Evolutionary conservation across 2,888 invertebrate genomes (phyloP).

Genomic region (Cryptus armator): DNA sequence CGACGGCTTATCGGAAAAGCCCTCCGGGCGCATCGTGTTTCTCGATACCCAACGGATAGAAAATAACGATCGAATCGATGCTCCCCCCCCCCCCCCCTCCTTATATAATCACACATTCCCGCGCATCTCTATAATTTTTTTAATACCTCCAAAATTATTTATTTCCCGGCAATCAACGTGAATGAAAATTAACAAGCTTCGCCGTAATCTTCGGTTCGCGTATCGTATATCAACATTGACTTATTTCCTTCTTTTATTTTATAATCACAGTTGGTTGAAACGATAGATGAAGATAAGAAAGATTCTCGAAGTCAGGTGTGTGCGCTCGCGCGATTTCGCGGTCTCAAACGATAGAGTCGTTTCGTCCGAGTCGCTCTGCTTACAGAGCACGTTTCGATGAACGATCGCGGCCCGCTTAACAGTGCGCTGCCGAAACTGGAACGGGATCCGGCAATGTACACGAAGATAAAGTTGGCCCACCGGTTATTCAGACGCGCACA

Average conservation of each 20-base stretch:
- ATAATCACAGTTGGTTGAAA: not conserved
- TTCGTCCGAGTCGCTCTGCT: constrained; percentile 67
- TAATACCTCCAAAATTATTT: constrained; percentile 29
- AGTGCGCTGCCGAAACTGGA: constrained; percentile 66
- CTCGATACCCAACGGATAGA: constrained; percentile 9
- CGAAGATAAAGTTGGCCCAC: constrained; percentile 25
- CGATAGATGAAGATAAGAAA: not conserved
- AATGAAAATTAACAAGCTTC: constrained; percentile 22
- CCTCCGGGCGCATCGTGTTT: not conserved
- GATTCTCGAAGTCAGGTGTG: constrained; percentile 7
- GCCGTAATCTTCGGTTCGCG: not conserved
- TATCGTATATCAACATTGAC: not conserved
- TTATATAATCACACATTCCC: constrained; percentile 33
- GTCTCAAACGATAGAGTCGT: constrained; percentile 33
- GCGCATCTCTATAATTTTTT: not conserved
- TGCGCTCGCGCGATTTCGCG: constrained; percentile 5
- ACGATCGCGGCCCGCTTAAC: constrained; percentile 69
- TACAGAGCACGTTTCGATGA: constrained; percentile 72
- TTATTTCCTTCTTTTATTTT: constrained; percentile 13
- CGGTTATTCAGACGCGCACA: constrained; percentile 10
- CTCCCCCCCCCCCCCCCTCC: not conserved
- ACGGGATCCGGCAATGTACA: constrained; percentile 49
- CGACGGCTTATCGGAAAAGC: constrained; percentile 39
- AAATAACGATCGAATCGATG: constrained; percentile 41
- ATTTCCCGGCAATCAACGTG: constrained; percentile 47